Evolutionary conservation across 2,113 vertebrate species (phyloP).

Genomic region (Gymnorhina tibicen): DNA sequence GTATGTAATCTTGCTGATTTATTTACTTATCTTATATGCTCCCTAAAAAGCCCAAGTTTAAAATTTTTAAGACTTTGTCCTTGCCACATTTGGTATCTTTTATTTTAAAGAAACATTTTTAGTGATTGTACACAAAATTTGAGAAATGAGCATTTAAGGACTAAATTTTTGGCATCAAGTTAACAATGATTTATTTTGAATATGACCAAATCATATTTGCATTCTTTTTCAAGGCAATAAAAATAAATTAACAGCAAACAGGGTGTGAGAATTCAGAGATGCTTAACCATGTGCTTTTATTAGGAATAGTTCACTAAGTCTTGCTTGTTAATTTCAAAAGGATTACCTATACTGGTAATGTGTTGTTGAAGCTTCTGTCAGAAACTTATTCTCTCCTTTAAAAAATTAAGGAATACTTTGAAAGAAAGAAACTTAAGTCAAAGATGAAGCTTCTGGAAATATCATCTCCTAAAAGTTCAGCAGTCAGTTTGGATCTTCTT

Average conservation of each 20-base stretch:
- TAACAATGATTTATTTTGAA: not conserved
- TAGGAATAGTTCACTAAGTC: not conserved
- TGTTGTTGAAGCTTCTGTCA: not conserved
- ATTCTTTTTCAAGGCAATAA: not conserved
- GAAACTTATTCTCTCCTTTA: not conserved
- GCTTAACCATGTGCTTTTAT: not conserved
- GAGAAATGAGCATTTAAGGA: not conserved
- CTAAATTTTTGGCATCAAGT: not conserved
- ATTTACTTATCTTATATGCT: not conserved
- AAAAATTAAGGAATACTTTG: slow-evolving; percentile 89
- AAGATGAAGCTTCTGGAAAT: slow-evolving; percentile 72
- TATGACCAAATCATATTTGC: not conserved
- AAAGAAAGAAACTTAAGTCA: slow-evolving; percentile 85
- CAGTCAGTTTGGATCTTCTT: slow-evolving; percentile 85
- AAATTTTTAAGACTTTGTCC: not conserved
- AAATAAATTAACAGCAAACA: not conserved
- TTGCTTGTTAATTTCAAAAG: not conserved
- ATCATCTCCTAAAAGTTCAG: slow-evolving; percentile 52
- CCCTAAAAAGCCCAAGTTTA: not conserved
- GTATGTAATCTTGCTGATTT: not conserved
- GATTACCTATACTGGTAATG: not conserved
- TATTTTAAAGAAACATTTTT: not conserved
- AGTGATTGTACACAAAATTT: not conserved
- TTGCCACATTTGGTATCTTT: not conserved
- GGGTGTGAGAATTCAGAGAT: not conserved